A percentile compares a stretch with the other conserved stretches of the same genome.
Conservation (phyloP, 2,113 vertebrate genomes). For the Bufo gargarizans region DNA sequence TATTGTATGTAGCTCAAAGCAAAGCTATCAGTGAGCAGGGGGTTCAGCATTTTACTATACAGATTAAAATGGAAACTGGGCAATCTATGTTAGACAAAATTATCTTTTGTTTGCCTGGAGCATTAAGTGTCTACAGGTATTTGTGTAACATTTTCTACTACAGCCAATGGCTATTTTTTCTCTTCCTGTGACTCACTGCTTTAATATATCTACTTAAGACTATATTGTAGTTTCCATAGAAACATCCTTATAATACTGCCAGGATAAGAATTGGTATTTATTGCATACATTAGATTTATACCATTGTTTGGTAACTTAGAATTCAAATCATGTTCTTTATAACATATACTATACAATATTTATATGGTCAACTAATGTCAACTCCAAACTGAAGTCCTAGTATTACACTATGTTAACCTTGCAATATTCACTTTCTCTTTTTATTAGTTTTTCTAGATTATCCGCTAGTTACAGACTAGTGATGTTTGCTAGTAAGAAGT, state of each 20-base stretch:
- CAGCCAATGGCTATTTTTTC: not conserved
- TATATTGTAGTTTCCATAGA: slow-evolving; percentile 22
- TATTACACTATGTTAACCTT: too few relatives aligned
- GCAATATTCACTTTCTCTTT: too few relatives aligned
- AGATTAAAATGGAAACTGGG: slow-evolving; percentile 13
- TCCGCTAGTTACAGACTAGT: too few relatives aligned
- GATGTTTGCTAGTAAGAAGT: too few relatives aligned
- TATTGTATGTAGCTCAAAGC: slow-evolving; percentile 12
- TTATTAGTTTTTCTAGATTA: too few relatives aligned
- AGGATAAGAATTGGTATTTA: not conserved
- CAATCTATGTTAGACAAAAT: slow-evolving; percentile 7
- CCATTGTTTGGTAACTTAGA: not conserved
- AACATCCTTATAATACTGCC: not conserved
- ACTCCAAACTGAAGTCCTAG: too few relatives aligned
- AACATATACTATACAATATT: too few relatives aligned
- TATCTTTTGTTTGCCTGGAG: slow-evolving; percentile 3
- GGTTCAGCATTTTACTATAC: not conserved
- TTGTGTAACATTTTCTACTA: slow-evolving; percentile 20
- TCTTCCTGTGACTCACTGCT: not conserved
- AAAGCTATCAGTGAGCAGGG: not conserved
- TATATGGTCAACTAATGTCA: too few relatives aligned
- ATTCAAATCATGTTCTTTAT: too few relatives aligned
- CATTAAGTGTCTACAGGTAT: slow-evolving; percentile 30
- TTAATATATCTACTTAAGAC: slow-evolving; percentile 1
- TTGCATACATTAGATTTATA: not conserved